phyloP scores from a whole-genome alignment of 2,797 vertebrate species.

The Furcifer pardalis region DNA sequence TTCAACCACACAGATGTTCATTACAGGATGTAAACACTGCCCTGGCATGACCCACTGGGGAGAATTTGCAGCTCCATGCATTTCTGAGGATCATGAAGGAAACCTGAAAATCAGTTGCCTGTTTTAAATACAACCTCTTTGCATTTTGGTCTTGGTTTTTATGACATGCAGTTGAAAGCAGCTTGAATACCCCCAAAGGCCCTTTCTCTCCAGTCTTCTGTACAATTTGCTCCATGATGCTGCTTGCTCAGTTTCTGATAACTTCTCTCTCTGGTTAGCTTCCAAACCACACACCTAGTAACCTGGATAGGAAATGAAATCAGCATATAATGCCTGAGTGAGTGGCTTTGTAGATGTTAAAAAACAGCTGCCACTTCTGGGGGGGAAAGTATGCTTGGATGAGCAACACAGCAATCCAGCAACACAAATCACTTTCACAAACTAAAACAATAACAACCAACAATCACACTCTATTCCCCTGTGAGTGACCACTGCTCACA shows the following conservation, averaged over 20 bases:
- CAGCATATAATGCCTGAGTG: background rate
- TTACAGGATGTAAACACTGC: conserved; percentile 53
- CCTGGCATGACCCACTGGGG: background rate
- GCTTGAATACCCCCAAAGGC: background rate
- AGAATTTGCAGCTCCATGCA: background rate
- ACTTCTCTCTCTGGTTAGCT: no score
- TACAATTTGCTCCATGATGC: background rate
- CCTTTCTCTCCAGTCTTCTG: background rate
- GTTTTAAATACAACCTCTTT: background rate
- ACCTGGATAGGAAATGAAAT: background rate
- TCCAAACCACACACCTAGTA: background rate
- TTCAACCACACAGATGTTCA: conserved; percentile 46
- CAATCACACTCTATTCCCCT: background rate
- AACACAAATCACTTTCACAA: background rate
- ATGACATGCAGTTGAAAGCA: no score
- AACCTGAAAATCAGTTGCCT: rapidly evolving
- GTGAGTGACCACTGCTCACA: no score
- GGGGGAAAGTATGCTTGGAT: no score
- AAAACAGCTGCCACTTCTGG: no score
- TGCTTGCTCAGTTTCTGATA: background rate
- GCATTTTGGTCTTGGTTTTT: background rate
- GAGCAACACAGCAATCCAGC: background rate
- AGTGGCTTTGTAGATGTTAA: rapidly evolving
- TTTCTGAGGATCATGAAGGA: background rate
- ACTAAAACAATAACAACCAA: background rate